A percentile compares a stretch with the other conserved stretches of the same genome.
These are phyloP conservation scores for Arrhopalites spinosus DNA, from an alignment of 2,888 invertebrate genomes.

Conservation along the genomic window DNA sequence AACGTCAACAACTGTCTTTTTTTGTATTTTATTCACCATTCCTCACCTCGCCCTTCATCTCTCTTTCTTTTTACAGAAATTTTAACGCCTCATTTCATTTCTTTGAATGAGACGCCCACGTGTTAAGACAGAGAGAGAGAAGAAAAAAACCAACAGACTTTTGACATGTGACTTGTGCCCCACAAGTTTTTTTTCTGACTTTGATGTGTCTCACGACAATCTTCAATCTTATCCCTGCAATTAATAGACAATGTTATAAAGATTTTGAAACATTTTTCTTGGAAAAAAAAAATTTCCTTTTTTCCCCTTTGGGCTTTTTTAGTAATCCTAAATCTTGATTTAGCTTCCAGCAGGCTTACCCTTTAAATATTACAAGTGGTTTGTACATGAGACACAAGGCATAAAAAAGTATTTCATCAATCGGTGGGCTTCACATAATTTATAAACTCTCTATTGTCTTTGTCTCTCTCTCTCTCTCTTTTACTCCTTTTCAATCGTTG, in stretches of 20 bases:
- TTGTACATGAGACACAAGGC: not conserved
- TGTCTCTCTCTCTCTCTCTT: slow-evolving; percentile 11
- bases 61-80: not conserved
- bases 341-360: slow-evolving; percentile 1
- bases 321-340: not conserved
- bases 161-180: slow-evolving; percentile 29
- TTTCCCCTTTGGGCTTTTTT: too few relatives aligned
- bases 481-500: slow-evolving; percentile 4
- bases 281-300: too few relatives aligned
- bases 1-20: not conserved
- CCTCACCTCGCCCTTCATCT: slow-evolving; percentile 10
- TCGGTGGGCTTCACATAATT: slow-evolving; percentile 27
- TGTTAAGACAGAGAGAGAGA: not conserved
- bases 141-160: not conserved
- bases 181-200: not conserved
- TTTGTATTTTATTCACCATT: not conserved
- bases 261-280: not conserved
- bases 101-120: slow-evolving; percentile 14
- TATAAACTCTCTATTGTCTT: slow-evolving; percentile 35
- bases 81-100: slow-evolving; percentile 19
- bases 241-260: not conserved
- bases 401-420: slow-evolving; percentile 5
- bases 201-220: not conserved
- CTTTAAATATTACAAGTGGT: not conserved
- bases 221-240: not conserved